These are phyloP conservation scores for Chascanopsetta lugubris DNA, from an alignment of 2,113 vertebrate genomes.

Conservation along the genomic window DNA sequence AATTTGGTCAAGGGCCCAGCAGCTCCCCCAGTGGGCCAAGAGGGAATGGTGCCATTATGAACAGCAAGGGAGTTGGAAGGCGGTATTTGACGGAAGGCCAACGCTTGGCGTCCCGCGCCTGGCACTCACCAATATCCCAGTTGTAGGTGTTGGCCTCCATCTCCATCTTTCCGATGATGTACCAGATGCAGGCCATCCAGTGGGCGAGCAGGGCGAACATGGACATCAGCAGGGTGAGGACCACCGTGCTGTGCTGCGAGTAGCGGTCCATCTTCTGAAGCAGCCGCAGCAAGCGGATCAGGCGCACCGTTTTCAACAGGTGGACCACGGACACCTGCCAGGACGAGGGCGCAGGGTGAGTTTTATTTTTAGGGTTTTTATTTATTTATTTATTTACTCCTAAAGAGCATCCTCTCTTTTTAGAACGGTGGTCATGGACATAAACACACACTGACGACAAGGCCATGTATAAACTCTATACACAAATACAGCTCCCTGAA, in stretches of 20 bases:
- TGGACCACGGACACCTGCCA: constrained; percentile 94
- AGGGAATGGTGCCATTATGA: not conserved
- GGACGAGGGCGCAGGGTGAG: not conserved
- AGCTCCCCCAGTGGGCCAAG: not conserved
- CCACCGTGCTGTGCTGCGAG: constrained; percentile 96
- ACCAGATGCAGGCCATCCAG: constrained; percentile 99
- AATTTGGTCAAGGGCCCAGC: not conserved
- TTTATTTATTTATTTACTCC: not conserved
- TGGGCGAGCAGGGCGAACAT: constrained; percentile 98
- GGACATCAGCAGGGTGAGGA: constrained; percentile 97
- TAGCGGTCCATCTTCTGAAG: constrained; percentile 98
- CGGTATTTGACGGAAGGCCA: not conserved
- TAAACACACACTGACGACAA: not conserved
- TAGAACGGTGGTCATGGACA: not conserved
- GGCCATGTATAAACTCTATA: not conserved
- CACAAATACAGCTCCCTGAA: not conserved
- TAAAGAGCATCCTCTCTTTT: not conserved
- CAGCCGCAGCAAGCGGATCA: constrained; percentile 92
- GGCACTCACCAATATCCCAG: constrained; percentile 94
- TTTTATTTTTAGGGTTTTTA: not conserved
- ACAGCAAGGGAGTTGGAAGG: not conserved
- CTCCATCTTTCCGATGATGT: constrained; percentile 97
- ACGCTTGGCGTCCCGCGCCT: not conserved
- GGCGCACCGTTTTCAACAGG: constrained; percentile 92
- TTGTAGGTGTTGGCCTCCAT: constrained; percentile 91